These are phyloP conservation scores for Montifringilla adamsi DNA, from an alignment of 2,113 vertebrate genomes.

Conservation along the genomic window DNA sequence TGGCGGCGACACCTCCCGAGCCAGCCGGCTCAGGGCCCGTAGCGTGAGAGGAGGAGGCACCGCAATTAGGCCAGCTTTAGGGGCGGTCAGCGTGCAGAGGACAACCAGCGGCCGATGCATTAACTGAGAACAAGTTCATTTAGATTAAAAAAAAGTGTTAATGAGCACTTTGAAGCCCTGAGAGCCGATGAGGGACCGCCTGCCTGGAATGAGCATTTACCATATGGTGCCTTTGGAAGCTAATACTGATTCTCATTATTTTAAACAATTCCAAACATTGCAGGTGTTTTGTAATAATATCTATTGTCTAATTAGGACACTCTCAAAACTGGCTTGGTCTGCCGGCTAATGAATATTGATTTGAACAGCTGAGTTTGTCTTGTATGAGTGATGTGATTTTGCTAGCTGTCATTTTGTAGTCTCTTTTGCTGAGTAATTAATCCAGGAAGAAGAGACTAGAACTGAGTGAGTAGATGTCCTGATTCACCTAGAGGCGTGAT, in stretches of 20 bases:
- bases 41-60: background rate
- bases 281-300: conserved; percentile 80
- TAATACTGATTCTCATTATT: conserved; percentile 83
- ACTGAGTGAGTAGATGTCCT: background rate
- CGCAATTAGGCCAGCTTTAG: background rate
- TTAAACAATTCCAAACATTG: conserved; percentile 76
- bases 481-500: background rate
- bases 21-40: background rate
- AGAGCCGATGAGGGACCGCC: conserved; percentile 63
- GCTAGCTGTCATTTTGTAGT: background rate
- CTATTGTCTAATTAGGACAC: conserved; percentile 77
- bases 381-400: conserved; percentile 16
- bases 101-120: conserved; percentile 37
- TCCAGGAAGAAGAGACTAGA: background rate
- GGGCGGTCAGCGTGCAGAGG: conserved; percentile 25
- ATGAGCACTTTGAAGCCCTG: conserved; percentile 63
- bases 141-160: conserved; percentile 65
- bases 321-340: conserved; percentile 66
- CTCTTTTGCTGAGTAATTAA: conserved; percentile 11
- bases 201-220: conserved; percentile 69
- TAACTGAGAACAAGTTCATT: conserved; percentile 60
- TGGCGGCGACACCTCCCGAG: background rate
- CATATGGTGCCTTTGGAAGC: conserved; percentile 79
- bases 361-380: conserved; percentile 55
- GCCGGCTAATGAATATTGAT: conserved; percentile 73